Base-by-base conservation (phyloP, 2,113 vertebrate genomes). In the Oreotrochilus melanogaster region DNA sequence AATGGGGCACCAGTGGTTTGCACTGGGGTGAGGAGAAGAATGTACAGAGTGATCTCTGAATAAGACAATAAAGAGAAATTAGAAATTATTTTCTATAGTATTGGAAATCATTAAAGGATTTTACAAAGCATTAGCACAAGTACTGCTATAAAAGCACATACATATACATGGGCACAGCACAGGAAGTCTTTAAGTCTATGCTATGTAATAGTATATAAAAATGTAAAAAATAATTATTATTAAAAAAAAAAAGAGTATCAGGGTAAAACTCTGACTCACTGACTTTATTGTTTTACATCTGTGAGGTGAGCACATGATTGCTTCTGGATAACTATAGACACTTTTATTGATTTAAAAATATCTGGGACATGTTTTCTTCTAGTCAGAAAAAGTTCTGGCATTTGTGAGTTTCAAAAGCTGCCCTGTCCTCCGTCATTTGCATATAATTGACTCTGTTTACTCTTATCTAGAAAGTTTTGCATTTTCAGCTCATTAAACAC, bases 201-300 rank as follows among this genome's bases (percentile, higher is more conserved):
- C 62, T 83, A 50, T n/a, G 10, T 67, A 88, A 89, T 37, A 60
- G 16, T 75, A 39, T 62, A 86, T 93, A 79, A 95, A 94, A 92
- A 72, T 70, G 75, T 70, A 90, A 94, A 50, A 89, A 86, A 82
- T 21, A 88, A 23, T 57, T 85, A 54, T 89, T 92, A 93, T 78
- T 67, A 54, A 54, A 22, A n/a, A 71, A 80, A 85, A 82, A 82
- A 48, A 79, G 30, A 54, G 15, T 54, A 25, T 88, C 37, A 18
- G 74, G 45, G 25, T 88, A 82, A 88, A 75, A 81, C 25, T 70
- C 69, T 87, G 78, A 81, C 80, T 47, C 24, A 9, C 53, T 69
- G 65, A 85, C 66, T 93, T 89, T n/a, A 84, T 7, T 61, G 84
- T 69, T 21, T 93, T 69, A 72, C 17, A 15, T 82, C 71, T 72